Percentiles rank a stretch among this genome's conserved stretches.
phyloP scores from a whole-genome alignment of 2,113 vertebrate species.

The Trochalopteron elliotii region DNA sequence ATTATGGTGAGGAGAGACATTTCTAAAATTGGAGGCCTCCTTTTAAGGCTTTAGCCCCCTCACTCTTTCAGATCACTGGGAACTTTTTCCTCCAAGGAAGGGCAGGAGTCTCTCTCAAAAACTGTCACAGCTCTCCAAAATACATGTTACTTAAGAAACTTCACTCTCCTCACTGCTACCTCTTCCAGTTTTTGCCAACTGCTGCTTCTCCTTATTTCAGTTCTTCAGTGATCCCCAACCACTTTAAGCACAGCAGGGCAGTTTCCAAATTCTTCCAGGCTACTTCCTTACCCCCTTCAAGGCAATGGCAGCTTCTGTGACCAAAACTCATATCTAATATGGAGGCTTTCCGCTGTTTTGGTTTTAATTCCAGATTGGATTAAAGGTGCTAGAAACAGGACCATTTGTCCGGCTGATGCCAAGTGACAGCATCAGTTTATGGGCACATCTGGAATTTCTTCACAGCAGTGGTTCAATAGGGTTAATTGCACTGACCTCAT shows the following conservation, averaged over 20 bases:
- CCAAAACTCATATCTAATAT: neutral
- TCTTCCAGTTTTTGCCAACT: neutral
- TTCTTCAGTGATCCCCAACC: neutral
- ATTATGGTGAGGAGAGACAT: constrained; percentile 40
- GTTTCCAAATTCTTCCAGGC: neutral
- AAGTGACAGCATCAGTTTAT: neutral
- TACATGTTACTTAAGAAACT: neutral
- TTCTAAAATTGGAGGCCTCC: constrained; percentile 31
- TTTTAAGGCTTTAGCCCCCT: constrained; percentile 23
- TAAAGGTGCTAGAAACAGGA: neutral
- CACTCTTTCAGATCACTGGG: neutral
- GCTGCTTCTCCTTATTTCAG: neutral
- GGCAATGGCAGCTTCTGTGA: neutral
- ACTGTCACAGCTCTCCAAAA: neutral
- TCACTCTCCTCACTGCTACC: neutral
- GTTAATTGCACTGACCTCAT: constrained; percentile 32
- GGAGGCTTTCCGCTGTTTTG: neutral
- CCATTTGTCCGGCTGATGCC: neutral
- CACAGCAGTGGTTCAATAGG: neutral
- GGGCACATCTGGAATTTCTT: neutral
- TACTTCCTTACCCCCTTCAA: neutral
- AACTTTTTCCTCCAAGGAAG: neutral
- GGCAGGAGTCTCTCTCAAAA: constrained; percentile 23
- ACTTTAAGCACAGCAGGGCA: neutral
- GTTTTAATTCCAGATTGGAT: neutral